Evolutionary conservation across 2,888 invertebrate genomes (phyloP).

Genomic region (Aleiodes alternator): DNA sequence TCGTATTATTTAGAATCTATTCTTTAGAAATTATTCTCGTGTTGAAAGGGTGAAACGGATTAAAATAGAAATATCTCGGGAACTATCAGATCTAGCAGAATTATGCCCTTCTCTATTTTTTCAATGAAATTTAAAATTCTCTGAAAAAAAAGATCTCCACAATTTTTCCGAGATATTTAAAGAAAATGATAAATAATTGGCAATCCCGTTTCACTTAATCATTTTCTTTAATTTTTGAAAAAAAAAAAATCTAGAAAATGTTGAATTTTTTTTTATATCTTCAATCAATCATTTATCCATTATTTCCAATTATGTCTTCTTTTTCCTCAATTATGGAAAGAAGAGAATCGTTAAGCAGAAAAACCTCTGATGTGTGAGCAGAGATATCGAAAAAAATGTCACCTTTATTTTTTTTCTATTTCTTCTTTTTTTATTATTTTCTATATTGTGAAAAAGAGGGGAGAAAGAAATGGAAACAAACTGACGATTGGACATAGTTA

Average conservation of each 20-base stretch:
- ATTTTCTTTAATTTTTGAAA: not conserved
- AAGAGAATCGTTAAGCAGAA: not conserved
- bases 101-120: too few species aligned
- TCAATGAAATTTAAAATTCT: too few species aligned
- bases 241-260: constrained; percentile 4
- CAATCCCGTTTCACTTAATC: too few species aligned
- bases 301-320: constrained; percentile 4
- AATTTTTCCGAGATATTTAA: too few species aligned
- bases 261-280: not conserved
- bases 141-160: too few species aligned
- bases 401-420: not conserved
- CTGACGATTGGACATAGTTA: constrained; percentile 3
- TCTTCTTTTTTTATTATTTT: constrained; percentile 18
- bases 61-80: too few species aligned
- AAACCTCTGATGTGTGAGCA: not conserved
- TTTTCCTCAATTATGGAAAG: not conserved
- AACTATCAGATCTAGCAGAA: too few species aligned
- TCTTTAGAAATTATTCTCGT: constrained; percentile 7
- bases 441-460: constrained; percentile 5
- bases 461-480: constrained; percentile 12
- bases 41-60: too few species aligned
- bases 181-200: too few species aligned
- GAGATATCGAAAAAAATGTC: not conserved
- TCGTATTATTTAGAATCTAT: too few species aligned
- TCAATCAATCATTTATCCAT: constrained; percentile 36